phyloP scores from a whole-genome alignment of 1,140 invertebrate species.

The Asobara japonica region DNA sequence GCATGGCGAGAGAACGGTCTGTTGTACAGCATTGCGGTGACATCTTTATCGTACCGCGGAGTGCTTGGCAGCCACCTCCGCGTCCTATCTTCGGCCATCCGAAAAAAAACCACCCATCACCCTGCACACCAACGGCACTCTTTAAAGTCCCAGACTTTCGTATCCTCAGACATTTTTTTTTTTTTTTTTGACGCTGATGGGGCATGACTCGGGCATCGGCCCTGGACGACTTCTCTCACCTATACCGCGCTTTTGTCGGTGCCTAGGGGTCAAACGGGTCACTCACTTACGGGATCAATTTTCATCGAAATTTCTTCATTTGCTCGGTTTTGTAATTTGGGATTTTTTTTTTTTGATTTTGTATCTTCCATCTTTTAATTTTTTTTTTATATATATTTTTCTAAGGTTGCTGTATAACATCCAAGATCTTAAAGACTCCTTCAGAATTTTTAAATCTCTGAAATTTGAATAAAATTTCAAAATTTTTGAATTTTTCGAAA shows the following conservation, averaged over 20 bases:
- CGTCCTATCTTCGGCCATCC: slow-evolving; percentile 21
- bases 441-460: no score
- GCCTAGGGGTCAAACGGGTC: slow-evolving; percentile 23
- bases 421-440: no score
- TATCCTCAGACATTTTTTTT: neutral
- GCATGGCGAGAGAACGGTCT: slow-evolving; percentile 17
- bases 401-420: no score
- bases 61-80: neutral
- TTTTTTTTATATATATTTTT: no score
- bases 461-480: no score
- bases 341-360: neutral
- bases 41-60: slow-evolving; percentile 52
- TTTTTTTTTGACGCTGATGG: neutral
- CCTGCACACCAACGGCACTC: neutral
- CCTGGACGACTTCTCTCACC: neutral
- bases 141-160: slow-evolving; percentile 7
- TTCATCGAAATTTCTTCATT: neutral
- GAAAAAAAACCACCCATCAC: slow-evolving; percentile 30
- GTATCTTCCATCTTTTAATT: neutral
- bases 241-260: slow-evolving; percentile 21
- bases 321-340: neutral
- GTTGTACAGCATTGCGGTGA: slow-evolving; percentile 48
- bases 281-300: neutral
- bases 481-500: no score
- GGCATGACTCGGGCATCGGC: slow-evolving; percentile 15